These are phyloP conservation scores for Dinocampus coccinellae DNA, from an alignment of 2,888 invertebrate species.

Conservation along the genomic window DNA sequence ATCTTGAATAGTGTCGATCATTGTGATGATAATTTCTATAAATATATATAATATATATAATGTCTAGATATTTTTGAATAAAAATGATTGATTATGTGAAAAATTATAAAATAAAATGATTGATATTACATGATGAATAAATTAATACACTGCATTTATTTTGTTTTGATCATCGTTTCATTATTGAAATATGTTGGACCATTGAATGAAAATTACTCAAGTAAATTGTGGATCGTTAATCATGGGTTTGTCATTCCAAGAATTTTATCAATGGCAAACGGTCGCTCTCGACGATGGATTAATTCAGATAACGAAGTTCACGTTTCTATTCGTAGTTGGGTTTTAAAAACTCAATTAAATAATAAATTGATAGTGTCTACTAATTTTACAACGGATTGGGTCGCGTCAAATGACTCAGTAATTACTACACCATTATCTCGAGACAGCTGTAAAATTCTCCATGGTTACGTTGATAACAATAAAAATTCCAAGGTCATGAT, in stretches of 20 bases:
- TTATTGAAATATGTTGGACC: background rate
- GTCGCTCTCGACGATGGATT: constrained; percentile 41
- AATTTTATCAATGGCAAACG: constrained; percentile 41
- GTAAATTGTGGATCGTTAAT: constrained; percentile 20
- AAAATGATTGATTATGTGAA: background rate
- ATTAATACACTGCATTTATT: background rate
- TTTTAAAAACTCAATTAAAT: constrained; percentile 50
- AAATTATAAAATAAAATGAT: constrained; percentile 3
- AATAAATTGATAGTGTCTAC: constrained; percentile 49
- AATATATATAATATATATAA: background rate
- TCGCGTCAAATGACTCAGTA: background rate
- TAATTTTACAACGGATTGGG: constrained; percentile 46
- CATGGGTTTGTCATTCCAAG: constrained; percentile 53
- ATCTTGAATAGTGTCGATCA: constrained; percentile 18
- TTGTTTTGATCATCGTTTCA: background rate
- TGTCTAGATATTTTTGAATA: background rate
- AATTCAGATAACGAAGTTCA: constrained; percentile 33
- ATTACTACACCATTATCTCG: background rate
- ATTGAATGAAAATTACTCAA: background rate
- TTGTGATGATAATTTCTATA: background rate
- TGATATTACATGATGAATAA: constrained; percentile 14
- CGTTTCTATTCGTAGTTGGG: constrained; percentile 57
- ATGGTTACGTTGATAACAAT: constrained; percentile 51
- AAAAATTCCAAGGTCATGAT: constrained; percentile 71
- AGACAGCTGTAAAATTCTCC: constrained; percentile 46